Percentiles rank a stretch among this genome's conserved stretches.
These are phyloP conservation scores for Mormyrus lacerda DNA, from an alignment of 2,113 vertebrate genomes.

Conservation along the genomic window DNA sequence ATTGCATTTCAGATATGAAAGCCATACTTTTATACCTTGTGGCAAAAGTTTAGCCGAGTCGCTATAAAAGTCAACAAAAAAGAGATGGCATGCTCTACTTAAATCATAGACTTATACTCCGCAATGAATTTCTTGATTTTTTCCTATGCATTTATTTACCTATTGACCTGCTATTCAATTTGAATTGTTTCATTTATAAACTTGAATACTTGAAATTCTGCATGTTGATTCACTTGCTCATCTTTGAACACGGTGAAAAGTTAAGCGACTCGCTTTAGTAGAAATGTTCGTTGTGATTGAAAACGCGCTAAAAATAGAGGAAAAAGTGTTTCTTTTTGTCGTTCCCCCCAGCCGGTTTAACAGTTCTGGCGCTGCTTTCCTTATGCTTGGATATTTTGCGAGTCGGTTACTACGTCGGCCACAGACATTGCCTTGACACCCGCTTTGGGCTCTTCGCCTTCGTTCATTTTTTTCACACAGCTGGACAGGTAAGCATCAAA, in stretches of 20 bases:
- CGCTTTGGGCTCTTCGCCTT: constrained; percentile 81
- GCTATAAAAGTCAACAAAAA: neutral
- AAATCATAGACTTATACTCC: neutral
- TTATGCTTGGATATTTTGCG: constrained; percentile 86
- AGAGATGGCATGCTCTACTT: neutral
- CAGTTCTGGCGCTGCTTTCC: constrained; percentile 81
- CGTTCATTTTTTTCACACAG: constrained; percentile 77
- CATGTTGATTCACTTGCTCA: neutral
- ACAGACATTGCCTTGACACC: constrained; percentile 65
- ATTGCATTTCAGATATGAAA: neutral
- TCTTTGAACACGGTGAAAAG: neutral
- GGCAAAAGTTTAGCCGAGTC: neutral
- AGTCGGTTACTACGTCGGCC: constrained; percentile 85
- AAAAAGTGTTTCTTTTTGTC: neutral
- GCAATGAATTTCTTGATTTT: neutral
- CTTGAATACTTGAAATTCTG: neutral
- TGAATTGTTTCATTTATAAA: neutral
- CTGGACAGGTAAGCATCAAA: constrained; percentile 74
- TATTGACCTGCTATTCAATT: neutral
- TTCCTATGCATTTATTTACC: neutral
- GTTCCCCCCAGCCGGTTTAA: constrained; percentile 71
- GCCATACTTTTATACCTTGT: neutral
- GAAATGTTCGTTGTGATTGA: neutral
- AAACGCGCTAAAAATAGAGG: neutral
- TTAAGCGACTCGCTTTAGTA: neutral